These are phyloP conservation scores for Eospalax fontanierii DNA, from an alignment of 2,797 vertebrate species.

Conservation along the genomic window DNA sequence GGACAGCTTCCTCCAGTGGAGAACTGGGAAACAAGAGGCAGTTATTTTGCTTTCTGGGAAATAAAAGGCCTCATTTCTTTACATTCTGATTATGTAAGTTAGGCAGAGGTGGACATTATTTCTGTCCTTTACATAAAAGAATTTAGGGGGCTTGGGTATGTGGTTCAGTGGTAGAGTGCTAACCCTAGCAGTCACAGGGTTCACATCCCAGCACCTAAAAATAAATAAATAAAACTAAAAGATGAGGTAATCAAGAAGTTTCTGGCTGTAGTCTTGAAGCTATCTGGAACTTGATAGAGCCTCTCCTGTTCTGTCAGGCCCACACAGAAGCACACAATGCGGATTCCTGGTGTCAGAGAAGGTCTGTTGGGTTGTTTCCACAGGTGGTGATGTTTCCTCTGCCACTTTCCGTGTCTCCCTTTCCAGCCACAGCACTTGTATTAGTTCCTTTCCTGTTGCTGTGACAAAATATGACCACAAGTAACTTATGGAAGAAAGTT, in stretches of 20 bases:
- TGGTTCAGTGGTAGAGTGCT: background rate
- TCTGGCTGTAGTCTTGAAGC: background rate
- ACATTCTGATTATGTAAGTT: background rate
- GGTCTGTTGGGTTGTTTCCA: background rate
- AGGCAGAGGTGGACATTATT: background rate
- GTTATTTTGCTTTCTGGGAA: background rate
- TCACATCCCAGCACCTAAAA: too few species aligned
- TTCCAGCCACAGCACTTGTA: background rate
- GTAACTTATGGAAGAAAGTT: too few species aligned
- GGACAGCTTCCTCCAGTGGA: background rate
- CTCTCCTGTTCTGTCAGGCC: background rate
- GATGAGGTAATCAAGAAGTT: background rate
- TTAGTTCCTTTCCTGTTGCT: background rate
- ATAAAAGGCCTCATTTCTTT: slow-evolving; percentile 17
- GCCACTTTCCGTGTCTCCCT: background rate
- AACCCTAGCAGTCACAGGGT: background rate
- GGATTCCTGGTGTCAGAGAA: background rate
- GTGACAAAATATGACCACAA: too few species aligned
- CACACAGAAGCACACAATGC: accelerated
- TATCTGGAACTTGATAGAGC: background rate
- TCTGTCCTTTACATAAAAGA: background rate
- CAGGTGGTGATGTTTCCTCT: slow-evolving; percentile 42
- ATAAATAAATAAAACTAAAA: background rate
- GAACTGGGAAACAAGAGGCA: background rate
- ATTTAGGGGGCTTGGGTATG: background rate